Percentiles rank a stretch among this genome's conserved stretches.
Evolutionary conservation across 2,888 invertebrate genomes (phyloP).

Genomic region (Erebia aethiops): DNA sequence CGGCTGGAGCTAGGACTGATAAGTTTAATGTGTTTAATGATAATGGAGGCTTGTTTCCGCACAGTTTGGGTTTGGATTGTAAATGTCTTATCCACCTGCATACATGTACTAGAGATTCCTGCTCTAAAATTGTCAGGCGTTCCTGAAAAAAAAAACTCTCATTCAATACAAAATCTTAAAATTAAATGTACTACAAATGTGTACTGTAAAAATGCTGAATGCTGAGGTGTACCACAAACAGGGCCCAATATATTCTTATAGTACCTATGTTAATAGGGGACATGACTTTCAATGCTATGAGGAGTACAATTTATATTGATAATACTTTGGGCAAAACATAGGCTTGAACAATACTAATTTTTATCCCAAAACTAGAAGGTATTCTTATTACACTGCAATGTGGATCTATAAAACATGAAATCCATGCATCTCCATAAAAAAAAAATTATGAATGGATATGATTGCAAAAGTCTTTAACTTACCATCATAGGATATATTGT

Average conservation of each 20-base stretch:
- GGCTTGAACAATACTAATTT: too few relatives aligned
- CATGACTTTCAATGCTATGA: too few relatives aligned
- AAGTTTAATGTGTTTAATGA: constrained; percentile 62
- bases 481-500: constrained; percentile 86
- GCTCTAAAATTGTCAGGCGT: constrained; percentile 84
- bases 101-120: constrained; percentile 86
- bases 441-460: not conserved
- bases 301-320: too few relatives aligned
- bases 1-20: constrained; percentile 63
- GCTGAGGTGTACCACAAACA: too few relatives aligned
- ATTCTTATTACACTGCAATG: too few relatives aligned
- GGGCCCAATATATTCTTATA: too few relatives aligned
- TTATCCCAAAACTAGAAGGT: too few relatives aligned
- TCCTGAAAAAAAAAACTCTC: constrained; percentile 82
- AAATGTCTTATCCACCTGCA: constrained; percentile 91
- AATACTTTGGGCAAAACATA: too few relatives aligned
- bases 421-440: not conserved
- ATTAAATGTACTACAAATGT: too few relatives aligned
- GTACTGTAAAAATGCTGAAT: too few relatives aligned
- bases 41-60: constrained; percentile 61
- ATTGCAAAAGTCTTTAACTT: constrained; percentile 47
- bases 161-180: not conserved
- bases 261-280: too few relatives aligned
- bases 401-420: too few relatives aligned
- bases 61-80: constrained; percentile 86